Evolutionary conservation across 2,888 invertebrate genomes (phyloP), one percentile per base, ranked within the genome.

Genomic region (Patella caerulea): DNA sequence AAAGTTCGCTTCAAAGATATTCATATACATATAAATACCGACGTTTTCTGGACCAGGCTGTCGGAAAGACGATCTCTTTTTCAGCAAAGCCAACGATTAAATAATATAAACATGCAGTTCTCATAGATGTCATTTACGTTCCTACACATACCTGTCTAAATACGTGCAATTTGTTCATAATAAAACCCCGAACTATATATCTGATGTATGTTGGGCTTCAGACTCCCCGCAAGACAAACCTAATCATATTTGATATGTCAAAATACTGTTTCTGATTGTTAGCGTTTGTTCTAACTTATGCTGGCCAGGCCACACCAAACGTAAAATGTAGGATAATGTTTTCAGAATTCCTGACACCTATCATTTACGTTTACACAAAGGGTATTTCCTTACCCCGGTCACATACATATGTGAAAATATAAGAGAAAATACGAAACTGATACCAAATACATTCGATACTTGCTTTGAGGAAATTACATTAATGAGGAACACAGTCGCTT

Each of bases 401-500:
- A 34, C 15, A 29, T 29, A 56, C 19, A 76, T 71, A 55, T 76
- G 76, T 76, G 55, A 72, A 24, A 65, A 65, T 24, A 65, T 14
- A 65, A 17, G 52, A 69, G 45, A 53, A n/a, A 45, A 53, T n/a
- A 34, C 53, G 70, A 34, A 54, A 71, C 19, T 53, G 54, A 71
- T 70, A 24, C 56, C 15, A 34, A 19, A 65, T 75, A 19, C 73
- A 76, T 72, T 71, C 71, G 73, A 70, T 73, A 73, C 76, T 76
- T 65, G 34, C 76, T 73, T 52, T 70, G 17, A 73, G 76, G 76
- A 76, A 76, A 79, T 79, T 24, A 73, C 19, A 34, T 52, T 73
- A 76, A 79, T 76, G 45, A 71, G 69, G 59, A 79, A 73, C 79
- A 79, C 71, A 19, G 71, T 54, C 34, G 59, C 29, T 55, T 55